These are phyloP conservation scores for Anolis sagrei DNA, from an alignment of 2,113 vertebrate genomes.

Conservation along the genomic window DNA sequence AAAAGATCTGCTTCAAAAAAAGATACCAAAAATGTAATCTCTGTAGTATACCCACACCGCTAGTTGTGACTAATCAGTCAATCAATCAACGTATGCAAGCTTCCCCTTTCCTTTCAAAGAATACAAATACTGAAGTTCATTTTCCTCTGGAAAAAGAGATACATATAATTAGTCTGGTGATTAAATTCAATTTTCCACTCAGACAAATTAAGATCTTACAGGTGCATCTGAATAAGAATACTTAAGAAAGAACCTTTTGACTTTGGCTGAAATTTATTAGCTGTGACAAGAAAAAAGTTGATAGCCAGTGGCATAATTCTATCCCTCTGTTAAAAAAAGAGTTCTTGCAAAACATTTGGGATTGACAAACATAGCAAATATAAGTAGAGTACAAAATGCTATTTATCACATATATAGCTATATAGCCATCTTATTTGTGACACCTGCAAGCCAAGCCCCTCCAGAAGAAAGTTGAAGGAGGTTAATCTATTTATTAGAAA, in stretches of 20 bases:
- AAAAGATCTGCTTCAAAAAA: not conserved
- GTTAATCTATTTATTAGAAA: not conserved
- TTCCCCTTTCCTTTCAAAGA: conserved; percentile 4
- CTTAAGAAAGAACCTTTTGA: conserved; percentile 1
- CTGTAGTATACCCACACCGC: not conserved
- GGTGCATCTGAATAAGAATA: not conserved
- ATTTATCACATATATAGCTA: not conserved
- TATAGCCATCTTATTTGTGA: no score
- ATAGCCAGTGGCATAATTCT: not conserved
- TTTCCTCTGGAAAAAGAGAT: not conserved
- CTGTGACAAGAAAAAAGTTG: not conserved
- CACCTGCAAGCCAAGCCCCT: no score
- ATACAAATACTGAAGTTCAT: conserved; percentile 15
- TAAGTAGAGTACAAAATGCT: not conserved
- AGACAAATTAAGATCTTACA: conserved; percentile 8
- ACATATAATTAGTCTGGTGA: conserved; percentile 23
- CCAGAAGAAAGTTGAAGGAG: no score
- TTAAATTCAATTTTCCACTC: conserved; percentile 18
- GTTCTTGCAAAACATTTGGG: not conserved
- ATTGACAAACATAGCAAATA: not conserved
- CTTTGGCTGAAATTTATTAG: not conserved
- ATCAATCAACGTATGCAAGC: conserved; percentile 26
- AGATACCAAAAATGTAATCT: not conserved
- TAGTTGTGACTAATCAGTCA: conserved; percentile 42
- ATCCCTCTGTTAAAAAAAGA: not conserved